Evolutionary conservation across 1,140 invertebrate species (phyloP), one percentile per base, ranked within the genome.

Genomic region (Bombus waltoni): DNA sequence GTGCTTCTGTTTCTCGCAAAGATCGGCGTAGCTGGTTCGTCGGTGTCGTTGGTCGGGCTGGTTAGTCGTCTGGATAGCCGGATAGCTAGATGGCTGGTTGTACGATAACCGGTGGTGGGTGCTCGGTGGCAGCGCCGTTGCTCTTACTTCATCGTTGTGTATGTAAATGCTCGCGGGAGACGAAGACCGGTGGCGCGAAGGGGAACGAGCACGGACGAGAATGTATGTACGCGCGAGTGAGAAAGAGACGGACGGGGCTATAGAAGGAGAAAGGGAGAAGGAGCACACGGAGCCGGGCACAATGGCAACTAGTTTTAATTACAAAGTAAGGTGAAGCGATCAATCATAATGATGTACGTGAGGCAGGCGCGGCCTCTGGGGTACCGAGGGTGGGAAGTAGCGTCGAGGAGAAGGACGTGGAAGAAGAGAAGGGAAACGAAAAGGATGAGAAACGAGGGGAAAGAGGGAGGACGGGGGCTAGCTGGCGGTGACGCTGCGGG

Each of bases 301-400:
- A 95, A 95, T 95, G 94, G 94, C 94, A 95, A 95, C 94, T 95
- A 95, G 95, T 95, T 95, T 95, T 95, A 95, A 95, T 95, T 95
- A 95, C 94, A 95, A 95, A 95, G 95, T 95, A 95, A 95, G 94
- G 95, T 95, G 94, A 95, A 95, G 94, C 94, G 93, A 95, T 95
- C 94, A 95, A 95, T 95, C 95, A 95, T 95, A 95, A 95, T 95
- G 95, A 95, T 95, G 95, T 95, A 95, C 94, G 95, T 93, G 94
- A 95, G 93, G 94, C 94, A 94, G 94, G 93, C 92, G 93, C 94
- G 93, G 93, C 93, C 94, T 94, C 93, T 93, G 92, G 93, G 93
- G 93, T 90, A 91, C 88, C 89, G 90, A 91, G 90, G 90, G 88
- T 89, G 91, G 90, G 91, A 88, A 88, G 89, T 42, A 82, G 66